phyloP scores from a whole-genome alignment of 1,140 invertebrate species.

The Anthonomus grandis region DNA sequence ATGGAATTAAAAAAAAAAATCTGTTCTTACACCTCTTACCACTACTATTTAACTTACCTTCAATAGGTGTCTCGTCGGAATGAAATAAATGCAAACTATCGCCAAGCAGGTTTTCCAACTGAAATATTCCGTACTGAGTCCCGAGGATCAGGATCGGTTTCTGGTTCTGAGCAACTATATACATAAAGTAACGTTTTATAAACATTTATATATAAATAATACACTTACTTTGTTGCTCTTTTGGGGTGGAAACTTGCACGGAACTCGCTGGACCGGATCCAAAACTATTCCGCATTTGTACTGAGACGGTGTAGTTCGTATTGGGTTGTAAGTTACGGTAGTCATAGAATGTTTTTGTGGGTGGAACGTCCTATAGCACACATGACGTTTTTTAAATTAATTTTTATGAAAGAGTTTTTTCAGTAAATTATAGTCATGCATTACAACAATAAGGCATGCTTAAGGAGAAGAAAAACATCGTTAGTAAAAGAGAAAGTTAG shows the following conservation, averaged over 20 bases:
- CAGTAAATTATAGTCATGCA: background rate
- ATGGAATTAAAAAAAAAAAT: no score
- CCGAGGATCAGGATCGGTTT: slow-evolving; percentile 71
- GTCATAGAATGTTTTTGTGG: slow-evolving; percentile 68
- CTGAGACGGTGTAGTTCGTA: slow-evolving; percentile 71
- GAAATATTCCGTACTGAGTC: slow-evolving; percentile 63
- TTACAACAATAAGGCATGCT: background rate
- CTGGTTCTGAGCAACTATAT: slow-evolving; percentile 54
- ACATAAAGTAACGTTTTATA: background rate
- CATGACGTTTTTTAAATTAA: background rate
- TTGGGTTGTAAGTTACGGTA: slow-evolving; percentile 72
- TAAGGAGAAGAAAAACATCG: background rate
- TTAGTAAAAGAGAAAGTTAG: background rate
- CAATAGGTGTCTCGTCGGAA: slow-evolving; percentile 46
- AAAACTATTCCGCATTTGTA: slow-evolving; percentile 75
- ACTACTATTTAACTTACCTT: no score
- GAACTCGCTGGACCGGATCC: slow-evolving; percentile 72
- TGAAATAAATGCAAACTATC: slow-evolving; percentile 57
- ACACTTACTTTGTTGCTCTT: slow-evolving; percentile 59
- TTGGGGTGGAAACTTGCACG: slow-evolving; percentile 63
- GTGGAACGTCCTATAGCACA: slow-evolving; percentile 64
- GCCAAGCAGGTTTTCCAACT: slow-evolving; percentile 65
- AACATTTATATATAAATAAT: background rate
- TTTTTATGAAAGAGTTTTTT: no score
- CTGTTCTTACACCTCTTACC: no score